A percentile compares a stretch with the other conserved stretches of the same genome.
Evolutionary conservation across 2,888 invertebrate genomes (phyloP).

Genomic region (Andrena fulva): DNA sequence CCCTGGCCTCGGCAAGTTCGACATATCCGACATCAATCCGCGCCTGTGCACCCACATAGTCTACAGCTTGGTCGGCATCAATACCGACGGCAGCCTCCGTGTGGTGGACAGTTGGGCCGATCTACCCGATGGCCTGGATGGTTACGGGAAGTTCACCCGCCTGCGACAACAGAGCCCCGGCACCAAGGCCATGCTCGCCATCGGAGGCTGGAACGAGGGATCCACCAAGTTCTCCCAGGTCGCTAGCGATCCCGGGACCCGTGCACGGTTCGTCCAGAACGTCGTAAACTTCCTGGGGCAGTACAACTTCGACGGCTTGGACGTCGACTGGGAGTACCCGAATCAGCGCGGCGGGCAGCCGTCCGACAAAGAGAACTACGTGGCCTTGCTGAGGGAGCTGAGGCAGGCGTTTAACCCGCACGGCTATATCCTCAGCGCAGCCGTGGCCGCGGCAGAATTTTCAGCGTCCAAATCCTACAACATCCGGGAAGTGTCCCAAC

Average conservation of each 20-base stretch:
- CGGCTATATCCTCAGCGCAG: conserved; percentile 78
- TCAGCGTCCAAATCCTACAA: conserved; percentile 87
- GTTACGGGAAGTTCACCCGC: conserved; percentile 84
- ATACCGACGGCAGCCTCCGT: conserved; percentile 85
- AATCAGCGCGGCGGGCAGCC: conserved; percentile 86
- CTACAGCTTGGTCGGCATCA: conserved; percentile 91
- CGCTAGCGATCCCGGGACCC: conserved; percentile 84
- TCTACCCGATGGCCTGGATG: conserved; percentile 85
- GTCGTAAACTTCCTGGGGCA: conserved; percentile 86
- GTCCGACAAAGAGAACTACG: conserved; percentile 86
- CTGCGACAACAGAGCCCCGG: conserved; percentile 86
- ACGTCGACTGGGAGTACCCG: conserved; percentile 91
- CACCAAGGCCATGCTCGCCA: conserved; percentile 87
- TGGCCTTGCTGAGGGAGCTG: conserved; percentile 86
- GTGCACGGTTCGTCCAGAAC: conserved; percentile 87
- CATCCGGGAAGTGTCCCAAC: conserved; percentile 86
- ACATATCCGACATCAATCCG: conserved; percentile 89
- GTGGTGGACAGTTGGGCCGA: conserved; percentile 88
- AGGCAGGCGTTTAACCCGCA: conserved; percentile 86
- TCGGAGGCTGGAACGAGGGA: conserved; percentile 90
- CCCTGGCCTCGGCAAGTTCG: conserved; percentile 88
- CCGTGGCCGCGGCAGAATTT: conserved; percentile 86
- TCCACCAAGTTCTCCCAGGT: conserved; percentile 87
- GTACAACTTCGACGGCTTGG: conserved; percentile 89
- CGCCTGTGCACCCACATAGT: conserved; percentile 90